Conservation (phyloP, 2,113 vertebrate genomes). For the Aldabrachelys gigantea region DNA sequence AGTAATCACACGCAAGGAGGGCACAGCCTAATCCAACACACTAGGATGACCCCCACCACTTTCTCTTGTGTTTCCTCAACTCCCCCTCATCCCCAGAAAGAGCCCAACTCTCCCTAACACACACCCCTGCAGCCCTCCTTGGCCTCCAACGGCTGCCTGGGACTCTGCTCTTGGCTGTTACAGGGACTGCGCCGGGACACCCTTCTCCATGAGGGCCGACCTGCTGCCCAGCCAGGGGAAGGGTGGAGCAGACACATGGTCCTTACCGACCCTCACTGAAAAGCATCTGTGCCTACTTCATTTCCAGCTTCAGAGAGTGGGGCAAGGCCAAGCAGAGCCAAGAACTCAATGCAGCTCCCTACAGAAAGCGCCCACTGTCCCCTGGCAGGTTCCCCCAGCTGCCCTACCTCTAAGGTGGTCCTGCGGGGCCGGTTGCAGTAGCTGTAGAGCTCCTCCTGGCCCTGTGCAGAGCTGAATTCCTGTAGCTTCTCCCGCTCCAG, state of each 20-base stretch:
- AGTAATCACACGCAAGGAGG: neutral
- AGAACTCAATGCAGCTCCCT: neutral
- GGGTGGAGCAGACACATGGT: too few relatives aligned
- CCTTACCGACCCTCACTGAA: neutral
- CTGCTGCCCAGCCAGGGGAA: neutral
- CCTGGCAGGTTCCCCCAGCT: neutral
- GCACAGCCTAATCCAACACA: neutral
- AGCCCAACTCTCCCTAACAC: neutral
- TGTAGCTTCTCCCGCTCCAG: slow-evolving; percentile 90
- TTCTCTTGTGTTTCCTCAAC: neutral
- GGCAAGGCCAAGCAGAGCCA: neutral
- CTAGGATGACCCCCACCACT: neutral
- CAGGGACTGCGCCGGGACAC: neutral
- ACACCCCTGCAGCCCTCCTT: neutral
- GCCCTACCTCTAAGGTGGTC: slow-evolving; percentile 88
- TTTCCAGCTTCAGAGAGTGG: neutral
- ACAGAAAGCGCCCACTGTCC: neutral
- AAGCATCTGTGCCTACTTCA: neutral
- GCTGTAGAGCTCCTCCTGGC: slow-evolving; percentile 87
- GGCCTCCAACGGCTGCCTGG: neutral
- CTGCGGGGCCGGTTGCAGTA: slow-evolving; percentile 92
- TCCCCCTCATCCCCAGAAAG: neutral
- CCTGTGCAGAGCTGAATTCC: slow-evolving; percentile 88
- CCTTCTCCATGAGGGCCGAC: neutral
- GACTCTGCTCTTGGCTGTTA: neutral